Evolutionary conservation across 2,797 vertebrate species (phyloP).

Genomic region (Distichodus sexfasciatus): DNA sequence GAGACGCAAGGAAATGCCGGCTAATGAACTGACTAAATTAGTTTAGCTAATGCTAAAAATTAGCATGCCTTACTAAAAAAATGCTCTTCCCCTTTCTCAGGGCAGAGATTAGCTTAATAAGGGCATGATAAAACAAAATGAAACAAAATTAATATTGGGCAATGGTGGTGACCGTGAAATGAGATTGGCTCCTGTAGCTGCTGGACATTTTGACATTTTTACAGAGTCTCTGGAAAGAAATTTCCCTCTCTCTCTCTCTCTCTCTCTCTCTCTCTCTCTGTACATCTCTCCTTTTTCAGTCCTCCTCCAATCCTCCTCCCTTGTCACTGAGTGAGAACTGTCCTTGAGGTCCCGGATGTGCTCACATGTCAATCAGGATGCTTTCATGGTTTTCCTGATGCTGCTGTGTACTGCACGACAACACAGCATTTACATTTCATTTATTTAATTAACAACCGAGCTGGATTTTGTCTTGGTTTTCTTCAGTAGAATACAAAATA

Average conservation of each 20-base stretch:
- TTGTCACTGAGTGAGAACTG: not conserved
- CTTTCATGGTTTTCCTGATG: not conserved
- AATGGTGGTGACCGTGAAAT: constrained; percentile 19
- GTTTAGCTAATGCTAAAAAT: constrained; percentile 22
- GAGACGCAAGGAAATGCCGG: constrained; percentile 13
- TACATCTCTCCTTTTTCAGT: not conserved
- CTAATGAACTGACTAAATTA: constrained; percentile 22
- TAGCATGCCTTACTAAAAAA: constrained; percentile 11
- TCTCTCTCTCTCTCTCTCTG: not conserved
- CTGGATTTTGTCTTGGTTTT: too few relatives aligned
- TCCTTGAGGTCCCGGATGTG: not conserved
- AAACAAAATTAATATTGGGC: constrained; percentile 15
- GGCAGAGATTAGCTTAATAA: constrained; percentile 23
- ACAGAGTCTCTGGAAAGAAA: not conserved
- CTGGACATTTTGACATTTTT: constrained; percentile 12
- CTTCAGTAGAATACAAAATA: too few relatives aligned
- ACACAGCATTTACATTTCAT: too few relatives aligned
- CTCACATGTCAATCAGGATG: not conserved
- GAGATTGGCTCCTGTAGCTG: constrained; percentile 13
- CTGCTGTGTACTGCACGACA: not conserved
- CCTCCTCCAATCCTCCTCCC: not conserved
- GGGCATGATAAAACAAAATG: constrained; percentile 18
- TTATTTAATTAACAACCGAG: too few relatives aligned
- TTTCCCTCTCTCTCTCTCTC: not conserved
- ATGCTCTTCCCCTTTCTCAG: constrained; percentile 6